Base-by-base conservation (phyloP, 2,797 vertebrate species). In the Zonotrichia albicollis region DNA sequence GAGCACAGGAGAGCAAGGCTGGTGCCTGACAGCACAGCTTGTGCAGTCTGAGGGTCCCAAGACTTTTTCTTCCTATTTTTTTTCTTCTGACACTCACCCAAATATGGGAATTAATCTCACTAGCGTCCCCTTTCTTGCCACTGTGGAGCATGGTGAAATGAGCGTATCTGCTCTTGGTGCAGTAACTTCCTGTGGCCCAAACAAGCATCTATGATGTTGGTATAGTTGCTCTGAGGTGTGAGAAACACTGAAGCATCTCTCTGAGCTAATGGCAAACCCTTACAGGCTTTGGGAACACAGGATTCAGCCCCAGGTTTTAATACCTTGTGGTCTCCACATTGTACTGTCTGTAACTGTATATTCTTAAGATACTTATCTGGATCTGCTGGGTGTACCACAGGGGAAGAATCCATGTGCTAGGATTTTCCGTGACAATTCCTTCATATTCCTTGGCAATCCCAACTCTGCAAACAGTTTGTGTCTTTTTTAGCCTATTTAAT, bases 401-500 rank as follows among this genome's bases (percentile, higher is more conserved):
- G 60, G 55, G 34, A 94, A 82, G 83, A 94, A 84, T 84, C 64
- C 72, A 38, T 45, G 71, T 43, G 60, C 30, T 46, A 42, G 73
- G 30, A 78, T 94, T 94, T 96, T 95, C 82, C 11, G 1, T 93
- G 91, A 82, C 80, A 91, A 46, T 93, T 90, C 67, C 85, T 94
- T 93, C 72, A 16, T 93, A 53, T 90, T 84, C 75, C 38, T 86
- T 96, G 91, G 95, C 94, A 93, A 26, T 77, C 46, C 22, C 32
- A 54, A 14, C 27, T 84, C 84, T 91, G 79, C 72, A 84, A 94
- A 85, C 73, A 87, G 51, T 89, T 83, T 91, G 27, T 96, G 66
- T 91, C 84, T 91, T 83, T 95, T 92, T 92, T 90, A 87, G 72
- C 55, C 77, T 90, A 67, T 74, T 96, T 95, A 86, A 84, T 84